Base-by-base conservation (phyloP, 2,113 vertebrate species). In the Leucoraja erinaceus region DNA sequence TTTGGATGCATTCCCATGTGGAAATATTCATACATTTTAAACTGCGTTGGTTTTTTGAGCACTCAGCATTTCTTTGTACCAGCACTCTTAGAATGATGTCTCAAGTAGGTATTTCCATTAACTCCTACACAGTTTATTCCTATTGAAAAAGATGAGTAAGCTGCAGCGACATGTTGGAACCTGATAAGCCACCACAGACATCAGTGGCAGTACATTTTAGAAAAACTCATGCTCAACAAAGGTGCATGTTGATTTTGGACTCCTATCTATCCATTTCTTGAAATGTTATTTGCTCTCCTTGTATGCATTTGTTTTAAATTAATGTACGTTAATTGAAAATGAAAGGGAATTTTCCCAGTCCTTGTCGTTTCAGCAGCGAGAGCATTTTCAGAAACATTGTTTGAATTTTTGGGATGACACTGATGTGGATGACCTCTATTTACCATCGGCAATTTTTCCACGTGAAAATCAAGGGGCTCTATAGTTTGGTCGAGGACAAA, bases 11-110 rank as follows among this genome's bases (percentile, higher is more conserved):
- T 83, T 22, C 54, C 8, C 8, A 56, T 83, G 79, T 25, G n/a
- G 56, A 83, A 59, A 59, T 83, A 83, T 63, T 88, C 83, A 88
- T 88, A 63, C n/a, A 88, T 63, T 66, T n/a, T n/a, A 88, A 88
- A 66, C 59, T 31, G 59, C 0, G 38, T 63, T 88, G 28, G 28
- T 18, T 61, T 47, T 63, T 88, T 16, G 12, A 66, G 83, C 59
- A 66, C 12, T 88, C 59, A 63, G 28, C 83, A 12, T n/a, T 61
- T 86, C 83, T 63, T 63, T 63, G 83, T 7, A 16, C 56, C 83
- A 63, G 28, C 56, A 31, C 56, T 31, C 56, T n/a, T 61, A 63
- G 59, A 12, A 88, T 33, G 12, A 2, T 63, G n/a, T 11, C 11
- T 63, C 14, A 18, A 31, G 61, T 9, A 63, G 59, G 28, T 31